Conservation (phyloP, 2,113 vertebrate genomes). For the Addax nasomaculatus region DNA sequence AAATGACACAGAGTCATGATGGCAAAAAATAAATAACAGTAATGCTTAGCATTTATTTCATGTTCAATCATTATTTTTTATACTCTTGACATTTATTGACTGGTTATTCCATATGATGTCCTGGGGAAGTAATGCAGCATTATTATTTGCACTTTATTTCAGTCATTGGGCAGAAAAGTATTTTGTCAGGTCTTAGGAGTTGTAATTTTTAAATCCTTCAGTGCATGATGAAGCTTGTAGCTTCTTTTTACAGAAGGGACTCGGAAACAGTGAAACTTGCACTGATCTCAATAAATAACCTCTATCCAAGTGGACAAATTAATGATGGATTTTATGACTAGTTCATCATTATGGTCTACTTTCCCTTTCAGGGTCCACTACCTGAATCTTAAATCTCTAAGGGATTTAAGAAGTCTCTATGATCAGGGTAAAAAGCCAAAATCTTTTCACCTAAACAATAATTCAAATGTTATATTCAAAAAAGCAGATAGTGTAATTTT, state of each 20-base stretch:
- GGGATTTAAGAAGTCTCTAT: not conserved
- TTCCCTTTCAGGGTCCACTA: not conserved
- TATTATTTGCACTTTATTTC: constrained; percentile 42
- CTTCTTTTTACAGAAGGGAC: not conserved
- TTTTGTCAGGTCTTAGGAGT: constrained; percentile 14
- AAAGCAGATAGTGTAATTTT: not conserved
- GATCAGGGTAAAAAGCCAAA: not conserved
- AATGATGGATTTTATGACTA: constrained; percentile 62
- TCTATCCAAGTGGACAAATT: constrained; percentile 48
- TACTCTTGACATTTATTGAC: constrained; percentile 7
- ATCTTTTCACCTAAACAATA: constrained; percentile 18
- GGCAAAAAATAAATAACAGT: constrained; percentile 27
- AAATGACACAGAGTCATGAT: constrained; percentile 14
- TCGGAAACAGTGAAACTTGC: not conserved
- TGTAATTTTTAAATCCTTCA: constrained; percentile 30
- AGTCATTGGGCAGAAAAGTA: not conserved
- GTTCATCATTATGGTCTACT: constrained; percentile 24
- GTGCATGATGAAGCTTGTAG: not conserved
- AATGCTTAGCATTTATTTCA: constrained; percentile 20
- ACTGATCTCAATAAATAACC: constrained; percentile 56
- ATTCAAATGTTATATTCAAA: not conserved
- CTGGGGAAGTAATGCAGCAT: not conserved
- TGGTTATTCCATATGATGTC: not conserved
- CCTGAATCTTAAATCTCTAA: not conserved
- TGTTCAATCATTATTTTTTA: constrained; percentile 47